Base-by-base conservation (phyloP, 2,113 vertebrate genomes). In the Tauraco erythrolophus region DNA sequence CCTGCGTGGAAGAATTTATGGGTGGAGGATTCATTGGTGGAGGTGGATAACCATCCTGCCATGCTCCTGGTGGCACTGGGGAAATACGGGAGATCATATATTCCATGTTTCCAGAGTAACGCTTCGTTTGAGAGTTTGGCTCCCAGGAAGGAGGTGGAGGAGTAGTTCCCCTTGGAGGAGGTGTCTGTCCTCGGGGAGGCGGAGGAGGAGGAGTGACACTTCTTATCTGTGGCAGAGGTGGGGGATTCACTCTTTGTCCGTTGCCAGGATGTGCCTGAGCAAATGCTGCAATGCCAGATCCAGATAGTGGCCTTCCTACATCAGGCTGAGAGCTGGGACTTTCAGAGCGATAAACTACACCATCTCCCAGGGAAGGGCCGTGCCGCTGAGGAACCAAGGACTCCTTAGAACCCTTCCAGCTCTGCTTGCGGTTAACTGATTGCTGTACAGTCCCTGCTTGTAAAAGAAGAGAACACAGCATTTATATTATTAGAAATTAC, bases 341-440 rank as follows among this genome's bases (percentile, higher is more conserved):
- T 94, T 99, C 99, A 1, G 99, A 99, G 92, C 98, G 98, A 95
- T 99, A 99, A 86, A 98, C 98, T 11, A 98, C 98, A 6, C 98
- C 98, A 11, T 99, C 99, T 88, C 98, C 98, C 94, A 99, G 96
- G 21, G 99, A 95, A 57, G 99, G 98, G 28, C 98, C 99, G 0
- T 99, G 99, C 69, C 99, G 98, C 88, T 99, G 99, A 50, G 98
- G 98, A 78, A 98, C 99, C 97, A 99, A 80, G 75, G 99, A 99
- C 96, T 99, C 99, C 96, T 99, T 99, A 27, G 99, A 99, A 74
- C 99, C 99, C 97, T 99, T 99, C 99, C 99, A 99, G 98, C 99
- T 99, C 37, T 98, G 98, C 93, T 98, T 99, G 89, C 99, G 98
- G 96, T 99, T 98, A 88, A 99, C 96, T 3, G 99, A 97, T 72